A percentile compares a stretch with the other conserved stretches of the same genome.
Conservation (phyloP, 2,113 vertebrate species). For the Dermatemys mawii region DNA sequence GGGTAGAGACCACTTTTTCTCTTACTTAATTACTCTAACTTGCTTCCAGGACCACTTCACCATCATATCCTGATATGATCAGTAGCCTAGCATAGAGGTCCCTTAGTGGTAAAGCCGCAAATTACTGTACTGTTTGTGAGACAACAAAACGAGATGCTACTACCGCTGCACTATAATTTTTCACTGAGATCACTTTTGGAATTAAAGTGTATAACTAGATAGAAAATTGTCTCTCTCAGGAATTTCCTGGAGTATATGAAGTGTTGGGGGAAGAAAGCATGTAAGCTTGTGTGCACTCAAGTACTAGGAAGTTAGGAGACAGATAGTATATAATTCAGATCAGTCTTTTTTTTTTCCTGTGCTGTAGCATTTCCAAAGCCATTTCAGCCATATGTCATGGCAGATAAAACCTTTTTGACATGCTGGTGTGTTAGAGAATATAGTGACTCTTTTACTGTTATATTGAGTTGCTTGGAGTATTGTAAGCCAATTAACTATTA, state of each 20-base stretch:
- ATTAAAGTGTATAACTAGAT: not conserved
- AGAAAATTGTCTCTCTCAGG: not conserved
- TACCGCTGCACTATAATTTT: not conserved
- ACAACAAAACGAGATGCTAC: not conserved
- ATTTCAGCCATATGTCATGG: not conserved
- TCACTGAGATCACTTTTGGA: not conserved
- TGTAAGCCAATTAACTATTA: not conserved
- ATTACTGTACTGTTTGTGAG: not conserved
- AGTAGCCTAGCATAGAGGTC: not conserved
- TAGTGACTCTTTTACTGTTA: not conserved
- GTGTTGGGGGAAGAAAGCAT: not conserved
- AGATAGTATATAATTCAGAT: not conserved
- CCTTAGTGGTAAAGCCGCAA: not conserved
- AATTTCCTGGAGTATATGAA: not conserved
- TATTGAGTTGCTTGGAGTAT: not conserved
- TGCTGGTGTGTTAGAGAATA: not conserved
- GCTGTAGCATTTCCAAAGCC: not conserved
- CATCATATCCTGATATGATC: not conserved
- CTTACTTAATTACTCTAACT: not conserved
- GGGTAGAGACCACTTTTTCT: not conserved
- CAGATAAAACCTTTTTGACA: not conserved
- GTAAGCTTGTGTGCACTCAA: rapidly evolving
- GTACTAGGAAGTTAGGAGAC: not conserved
- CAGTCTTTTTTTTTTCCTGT: not conserved
- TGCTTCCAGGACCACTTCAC: not conserved